Evolutionary conservation across 1,140 invertebrate species (phyloP).

Genomic region (Melitaea cinxia): DNA sequence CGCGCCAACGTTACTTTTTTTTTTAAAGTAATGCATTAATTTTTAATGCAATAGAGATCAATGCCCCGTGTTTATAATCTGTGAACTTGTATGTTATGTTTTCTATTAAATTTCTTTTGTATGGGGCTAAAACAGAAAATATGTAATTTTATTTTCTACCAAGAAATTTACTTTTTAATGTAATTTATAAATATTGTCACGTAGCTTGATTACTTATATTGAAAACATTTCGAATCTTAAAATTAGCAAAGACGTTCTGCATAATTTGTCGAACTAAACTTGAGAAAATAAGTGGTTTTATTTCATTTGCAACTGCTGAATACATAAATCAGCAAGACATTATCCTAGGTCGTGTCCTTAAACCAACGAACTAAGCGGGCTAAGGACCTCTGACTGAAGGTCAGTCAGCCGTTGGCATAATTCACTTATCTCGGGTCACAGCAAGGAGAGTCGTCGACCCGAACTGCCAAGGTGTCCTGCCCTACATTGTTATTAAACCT

Average conservation of each 20-base stretch:
- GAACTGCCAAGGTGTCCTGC: constrained; percentile 16
- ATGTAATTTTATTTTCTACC: not conserved
- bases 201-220: too few relatives aligned
- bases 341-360: constrained; percentile 9
- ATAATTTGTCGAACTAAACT: too few relatives aligned
- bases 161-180: not conserved
- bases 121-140: not conserved
- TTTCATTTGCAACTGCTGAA: not conserved
- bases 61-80: constrained; percentile 41
- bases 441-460: constrained; percentile 20
- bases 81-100: constrained; percentile 16
- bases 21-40: constrained; percentile 51
- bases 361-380: constrained; percentile 9
- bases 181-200: too few relatives aligned
- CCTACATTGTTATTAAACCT: constrained; percentile 7
- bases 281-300: not conserved
- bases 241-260: too few relatives aligned
- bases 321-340: not conserved
- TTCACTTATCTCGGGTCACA: constrained; percentile 8
- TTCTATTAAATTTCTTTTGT: constrained; percentile 11
- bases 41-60: constrained; percentile 63
- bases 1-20: constrained; percentile 48
- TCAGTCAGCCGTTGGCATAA: constrained; percentile 11
- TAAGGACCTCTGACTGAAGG: constrained; percentile 19
- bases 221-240: too few relatives aligned